phyloP scores from a whole-genome alignment of 2,888 invertebrate genomes.

The Drosophila pseudotalamancana region DNA sequence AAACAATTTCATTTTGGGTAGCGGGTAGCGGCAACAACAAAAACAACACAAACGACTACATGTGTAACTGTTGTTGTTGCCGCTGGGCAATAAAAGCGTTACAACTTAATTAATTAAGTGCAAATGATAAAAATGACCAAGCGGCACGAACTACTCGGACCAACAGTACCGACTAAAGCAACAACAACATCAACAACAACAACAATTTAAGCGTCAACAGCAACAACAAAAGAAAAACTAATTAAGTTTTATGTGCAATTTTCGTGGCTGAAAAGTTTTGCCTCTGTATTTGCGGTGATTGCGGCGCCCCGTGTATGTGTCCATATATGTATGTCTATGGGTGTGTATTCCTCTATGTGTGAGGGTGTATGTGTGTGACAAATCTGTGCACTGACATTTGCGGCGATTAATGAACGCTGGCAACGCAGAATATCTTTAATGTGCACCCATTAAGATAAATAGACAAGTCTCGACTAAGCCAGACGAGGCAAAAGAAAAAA shows the following conservation, averaged over 20 bases:
- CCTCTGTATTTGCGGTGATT: slow-evolving; percentile 32
- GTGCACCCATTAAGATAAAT: slow-evolving; percentile 54
- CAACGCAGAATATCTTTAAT: slow-evolving; percentile 52
- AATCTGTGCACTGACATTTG: slow-evolving; percentile 70
- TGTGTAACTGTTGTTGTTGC: slow-evolving; percentile 19
- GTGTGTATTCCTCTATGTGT: slow-evolving; percentile 12
- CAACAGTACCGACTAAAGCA: slow-evolving; percentile 14
- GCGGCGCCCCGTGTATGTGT: slow-evolving; percentile 50
- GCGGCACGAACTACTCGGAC: slow-evolving; percentile 57
- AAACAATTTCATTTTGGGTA: slow-evolving; percentile 6
- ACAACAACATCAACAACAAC: slow-evolving; percentile 18
- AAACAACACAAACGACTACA: not conserved
- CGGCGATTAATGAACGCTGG: slow-evolving; percentile 63
- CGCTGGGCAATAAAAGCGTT: slow-evolving; percentile 71
- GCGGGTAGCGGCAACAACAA: not conserved
- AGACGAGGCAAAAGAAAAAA: slow-evolving; percentile 21
- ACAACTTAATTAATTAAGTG: slow-evolving; percentile 79
- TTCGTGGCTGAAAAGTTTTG: slow-evolving; percentile 74
- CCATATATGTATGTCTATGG: not conserved
- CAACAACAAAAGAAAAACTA: slow-evolving; percentile 59
- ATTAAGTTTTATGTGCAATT: slow-evolving; percentile 79
- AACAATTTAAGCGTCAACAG: slow-evolving; percentile 17
- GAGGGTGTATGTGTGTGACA: slow-evolving; percentile 10
- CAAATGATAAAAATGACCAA: slow-evolving; percentile 78
- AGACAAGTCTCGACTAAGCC: slow-evolving; percentile 1